phyloP scores from a whole-genome alignment of 2,797 vertebrate genomes.

The Lerista edwardsae region DNA sequence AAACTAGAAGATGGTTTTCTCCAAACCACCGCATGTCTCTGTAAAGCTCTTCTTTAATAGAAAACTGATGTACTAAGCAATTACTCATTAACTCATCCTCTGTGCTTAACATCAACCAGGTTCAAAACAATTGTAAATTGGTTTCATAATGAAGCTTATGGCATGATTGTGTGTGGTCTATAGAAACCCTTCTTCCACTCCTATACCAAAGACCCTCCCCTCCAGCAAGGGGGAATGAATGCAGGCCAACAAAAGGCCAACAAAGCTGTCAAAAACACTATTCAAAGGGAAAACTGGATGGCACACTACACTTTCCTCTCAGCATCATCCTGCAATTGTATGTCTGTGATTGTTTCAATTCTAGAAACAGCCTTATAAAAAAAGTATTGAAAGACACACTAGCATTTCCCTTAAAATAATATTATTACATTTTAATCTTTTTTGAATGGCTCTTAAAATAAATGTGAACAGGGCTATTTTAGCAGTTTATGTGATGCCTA shows the following conservation, averaged over 20 bases:
- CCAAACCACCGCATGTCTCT: not conserved
- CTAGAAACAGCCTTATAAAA: not conserved
- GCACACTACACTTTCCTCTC: not conserved
- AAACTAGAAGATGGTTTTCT: not conserved
- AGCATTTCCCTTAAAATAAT: not conserved
- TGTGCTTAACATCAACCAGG: not conserved
- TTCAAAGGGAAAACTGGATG: not conserved
- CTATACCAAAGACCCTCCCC: not conserved
- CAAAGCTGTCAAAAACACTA: not conserved
- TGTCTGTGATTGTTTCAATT: not conserved
- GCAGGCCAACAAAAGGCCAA: not conserved
- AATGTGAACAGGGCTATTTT: not conserved
- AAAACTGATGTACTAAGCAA: not conserved
- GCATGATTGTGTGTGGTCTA: not conserved
- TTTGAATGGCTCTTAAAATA: not conserved
- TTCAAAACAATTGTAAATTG: not conserved
- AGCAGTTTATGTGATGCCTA: not conserved
- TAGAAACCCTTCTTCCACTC: slow-evolving; percentile 6
- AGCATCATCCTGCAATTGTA: not conserved
- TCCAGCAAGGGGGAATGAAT: not conserved
- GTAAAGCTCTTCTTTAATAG: not conserved
- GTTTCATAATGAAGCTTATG: slow-evolving; percentile 1
- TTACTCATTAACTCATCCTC: not conserved
- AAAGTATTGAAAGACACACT: not conserved
- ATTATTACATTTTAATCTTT: not conserved